Conservation (phyloP, 2,113 vertebrate species). For the Rhagologus leucostigma region DNA sequence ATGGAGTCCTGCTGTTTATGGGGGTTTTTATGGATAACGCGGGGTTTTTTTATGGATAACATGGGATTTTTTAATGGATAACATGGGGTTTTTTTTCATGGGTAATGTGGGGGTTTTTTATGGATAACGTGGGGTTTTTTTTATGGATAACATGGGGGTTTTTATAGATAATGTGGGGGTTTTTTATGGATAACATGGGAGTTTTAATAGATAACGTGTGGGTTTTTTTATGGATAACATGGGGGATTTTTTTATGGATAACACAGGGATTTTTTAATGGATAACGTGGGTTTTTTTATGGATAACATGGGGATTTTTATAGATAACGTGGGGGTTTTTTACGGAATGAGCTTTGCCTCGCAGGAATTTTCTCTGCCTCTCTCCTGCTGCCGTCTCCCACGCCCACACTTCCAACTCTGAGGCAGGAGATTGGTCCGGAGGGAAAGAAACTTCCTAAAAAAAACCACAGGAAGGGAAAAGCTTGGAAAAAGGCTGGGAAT, state of each 20-base stretch:
- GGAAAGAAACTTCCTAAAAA: constrained; percentile 56
- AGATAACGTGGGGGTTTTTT: not conserved
- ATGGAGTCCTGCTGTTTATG: not conserved
- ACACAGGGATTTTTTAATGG: not conserved
- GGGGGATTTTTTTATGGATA: not conserved
- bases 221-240: not conserved
- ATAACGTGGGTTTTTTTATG: not conserved
- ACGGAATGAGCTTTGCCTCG: constrained; percentile 14
- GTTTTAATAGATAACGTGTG: not conserved
- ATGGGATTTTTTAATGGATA: rapidly evolving
- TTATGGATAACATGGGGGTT: not conserved
- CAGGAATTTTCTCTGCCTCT: constrained; percentile 19
- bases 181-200: not conserved
- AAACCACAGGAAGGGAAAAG: not conserved
- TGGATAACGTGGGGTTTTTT: not conserved
- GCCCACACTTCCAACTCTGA: constrained; percentile 33
- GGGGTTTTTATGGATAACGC: not conserved
- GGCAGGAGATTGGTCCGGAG: constrained; percentile 40
- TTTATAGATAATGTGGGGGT: not conserved
- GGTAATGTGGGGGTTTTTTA: not conserved
- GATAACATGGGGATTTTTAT: not conserved
- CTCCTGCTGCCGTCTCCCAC: not conserved
- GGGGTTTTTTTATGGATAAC: not conserved
- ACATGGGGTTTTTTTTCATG: not conserved
- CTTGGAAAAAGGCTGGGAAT: not conserved